A percentile compares a stretch with the other conserved stretches of the same genome.
phyloP scores from a whole-genome alignment of 2,797 vertebrate genomes.

The Tenualosa ilisha region DNA sequence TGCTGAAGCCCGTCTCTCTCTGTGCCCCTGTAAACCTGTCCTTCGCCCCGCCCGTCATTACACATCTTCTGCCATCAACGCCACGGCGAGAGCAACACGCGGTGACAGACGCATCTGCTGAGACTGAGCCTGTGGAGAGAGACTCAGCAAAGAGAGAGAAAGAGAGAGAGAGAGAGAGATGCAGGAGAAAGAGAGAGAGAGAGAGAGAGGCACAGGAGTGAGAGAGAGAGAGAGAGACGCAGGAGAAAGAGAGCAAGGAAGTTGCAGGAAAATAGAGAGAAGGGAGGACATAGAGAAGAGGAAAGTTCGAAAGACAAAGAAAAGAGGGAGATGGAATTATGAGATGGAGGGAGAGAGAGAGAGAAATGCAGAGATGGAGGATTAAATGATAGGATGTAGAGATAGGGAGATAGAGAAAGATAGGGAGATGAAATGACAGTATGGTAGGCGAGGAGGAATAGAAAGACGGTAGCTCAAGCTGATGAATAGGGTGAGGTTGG shows the following conservation, averaged over 20 bases:
- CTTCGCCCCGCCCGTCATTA: neutral
- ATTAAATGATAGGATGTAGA: too few relatives aligned
- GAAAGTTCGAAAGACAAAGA: neutral
- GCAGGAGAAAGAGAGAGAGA: neutral
- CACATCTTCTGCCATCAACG: neutral
- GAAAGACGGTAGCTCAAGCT: too few relatives aligned
- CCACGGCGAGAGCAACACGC: neutral
- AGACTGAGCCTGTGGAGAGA: too few relatives aligned
- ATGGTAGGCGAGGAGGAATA: too few relatives aligned
- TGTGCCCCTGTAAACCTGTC: neutral
- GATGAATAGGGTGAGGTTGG: too few relatives aligned
- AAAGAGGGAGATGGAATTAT: neutral
- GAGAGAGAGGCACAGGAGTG: neutral
- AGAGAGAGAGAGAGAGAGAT: too few relatives aligned
- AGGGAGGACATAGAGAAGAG: neutral
- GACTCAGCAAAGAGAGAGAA: too few relatives aligned
- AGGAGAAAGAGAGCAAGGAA: neutral
- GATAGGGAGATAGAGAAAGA: too few relatives aligned
- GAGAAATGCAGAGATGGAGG: neutral
- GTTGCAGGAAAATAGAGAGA: neutral
- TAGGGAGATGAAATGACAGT: too few relatives aligned
- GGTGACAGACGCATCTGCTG: neutral
- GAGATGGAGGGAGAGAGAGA: neutral
- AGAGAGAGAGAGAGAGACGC: neutral
- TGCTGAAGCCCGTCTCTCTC: neutral